Evolutionary conservation across 2,888 invertebrate species (phyloP).

Genomic region (Gerris lacustris): DNA sequence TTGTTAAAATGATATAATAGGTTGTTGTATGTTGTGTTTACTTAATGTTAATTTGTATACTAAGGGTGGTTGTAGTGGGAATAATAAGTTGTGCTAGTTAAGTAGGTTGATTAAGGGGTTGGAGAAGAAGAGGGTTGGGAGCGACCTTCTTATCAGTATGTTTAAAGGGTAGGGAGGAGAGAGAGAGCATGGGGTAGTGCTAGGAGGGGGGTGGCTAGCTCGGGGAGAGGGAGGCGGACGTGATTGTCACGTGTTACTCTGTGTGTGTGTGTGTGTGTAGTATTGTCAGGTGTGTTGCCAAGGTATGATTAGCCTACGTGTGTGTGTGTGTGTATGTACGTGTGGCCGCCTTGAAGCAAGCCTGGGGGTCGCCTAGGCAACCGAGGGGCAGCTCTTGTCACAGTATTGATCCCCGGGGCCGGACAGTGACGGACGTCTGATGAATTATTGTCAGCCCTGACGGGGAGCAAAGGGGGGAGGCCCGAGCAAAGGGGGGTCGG

Average conservation of each 20-base stretch:
- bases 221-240: background rate
- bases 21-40: too few relatives aligned
- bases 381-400: constrained; percentile 25
- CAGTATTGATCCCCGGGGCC: constrained; percentile 25
- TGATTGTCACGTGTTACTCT: too few relatives aligned
- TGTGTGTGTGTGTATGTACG: background rate
- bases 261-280: background rate
- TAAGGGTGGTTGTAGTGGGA: too few relatives aligned
- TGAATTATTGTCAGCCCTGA: constrained; percentile 26
- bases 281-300: constrained; percentile 3
- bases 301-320: constrained; percentile 1
- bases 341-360: background rate
- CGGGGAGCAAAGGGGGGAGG: background rate
- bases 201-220: background rate
- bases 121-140: background rate
- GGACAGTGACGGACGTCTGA: constrained; percentile 29
- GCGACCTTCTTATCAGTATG: background rate
- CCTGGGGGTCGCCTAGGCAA: constrained; percentile 21
- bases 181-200: background rate
- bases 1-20: too few relatives aligned
- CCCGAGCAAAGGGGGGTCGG: background rate
- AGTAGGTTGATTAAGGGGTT: background rate
- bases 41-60: too few relatives aligned
- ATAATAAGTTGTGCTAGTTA: background rate
- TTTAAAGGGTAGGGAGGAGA: background rate